phyloP scores from a whole-genome alignment of 2,797 vertebrate species.

The Silurus aristotelis region DNA sequence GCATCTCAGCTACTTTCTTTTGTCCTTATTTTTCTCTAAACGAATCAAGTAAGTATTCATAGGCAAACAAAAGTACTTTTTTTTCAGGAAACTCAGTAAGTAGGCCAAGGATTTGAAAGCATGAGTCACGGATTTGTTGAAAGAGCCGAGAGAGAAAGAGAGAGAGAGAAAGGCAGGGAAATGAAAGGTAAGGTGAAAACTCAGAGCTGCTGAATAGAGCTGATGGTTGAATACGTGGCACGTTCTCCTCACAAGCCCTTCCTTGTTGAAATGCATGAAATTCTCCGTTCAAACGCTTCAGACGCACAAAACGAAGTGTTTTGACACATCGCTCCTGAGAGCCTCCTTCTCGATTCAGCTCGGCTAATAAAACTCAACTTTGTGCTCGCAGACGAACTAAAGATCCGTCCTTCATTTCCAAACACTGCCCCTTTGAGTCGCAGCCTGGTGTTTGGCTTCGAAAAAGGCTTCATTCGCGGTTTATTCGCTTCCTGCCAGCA shows the following conservation, averaged over 20 bases:
- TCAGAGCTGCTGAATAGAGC: slow-evolving; percentile 13
- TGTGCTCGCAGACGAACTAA: not conserved
- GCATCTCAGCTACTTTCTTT: not conserved
- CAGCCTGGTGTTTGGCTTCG: not conserved
- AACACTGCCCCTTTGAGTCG: not conserved
- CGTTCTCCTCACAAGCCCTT: not conserved
- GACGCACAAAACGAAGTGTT: slow-evolving; percentile 14
- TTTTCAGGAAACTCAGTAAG: slow-evolving; percentile 13
- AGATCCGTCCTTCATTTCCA: not conserved
- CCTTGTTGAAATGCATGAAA: slow-evolving; percentile 8
- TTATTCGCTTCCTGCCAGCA: slow-evolving; percentile 18
- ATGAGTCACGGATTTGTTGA: not conserved
- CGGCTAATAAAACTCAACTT: slow-evolving; percentile 16
- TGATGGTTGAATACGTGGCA: not conserved
- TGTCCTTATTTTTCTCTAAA: not conserved
- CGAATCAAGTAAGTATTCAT: not conserved
- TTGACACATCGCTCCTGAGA: slow-evolving; percentile 10
- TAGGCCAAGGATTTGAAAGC: slow-evolving; percentile 20
- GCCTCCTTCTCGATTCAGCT: not conserved
- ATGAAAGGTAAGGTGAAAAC: slow-evolving; percentile 4
- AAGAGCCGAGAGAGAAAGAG: slow-evolving; percentile 5
- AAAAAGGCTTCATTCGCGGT: not conserved
- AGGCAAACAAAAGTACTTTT: not conserved
- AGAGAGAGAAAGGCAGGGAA: not conserved
- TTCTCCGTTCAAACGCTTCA: not conserved